Evolutionary conservation across 2,888 invertebrate genomes (phyloP).

Genomic region (Chymomyza caudatula): DNA sequence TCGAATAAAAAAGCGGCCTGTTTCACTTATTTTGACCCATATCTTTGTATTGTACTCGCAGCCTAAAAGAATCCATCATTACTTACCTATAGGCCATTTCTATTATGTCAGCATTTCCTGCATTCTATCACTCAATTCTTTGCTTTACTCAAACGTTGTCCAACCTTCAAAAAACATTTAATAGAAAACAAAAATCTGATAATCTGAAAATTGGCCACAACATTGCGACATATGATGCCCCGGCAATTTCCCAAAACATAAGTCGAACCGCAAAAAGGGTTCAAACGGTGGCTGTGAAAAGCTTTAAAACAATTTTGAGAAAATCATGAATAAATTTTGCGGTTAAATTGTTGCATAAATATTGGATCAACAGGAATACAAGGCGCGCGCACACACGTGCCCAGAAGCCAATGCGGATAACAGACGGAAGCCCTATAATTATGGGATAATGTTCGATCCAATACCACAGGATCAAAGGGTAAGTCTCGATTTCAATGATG

Average conservation of each 20-base stretch:
- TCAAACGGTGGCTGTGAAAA: slow-evolving; percentile 36
- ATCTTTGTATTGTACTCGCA: no score
- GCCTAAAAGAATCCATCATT: no score
- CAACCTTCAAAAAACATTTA: background rate
- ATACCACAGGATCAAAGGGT: slow-evolving; percentile 65
- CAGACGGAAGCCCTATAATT: slow-evolving; percentile 73
- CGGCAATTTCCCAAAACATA: slow-evolving; percentile 24
- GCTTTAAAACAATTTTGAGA: slow-evolving; percentile 57
- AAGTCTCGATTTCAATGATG: slow-evolving; percentile 56
- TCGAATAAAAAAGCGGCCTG: no score
- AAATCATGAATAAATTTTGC: slow-evolving; percentile 76
- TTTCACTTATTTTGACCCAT: no score
- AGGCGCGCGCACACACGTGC: slow-evolving; percentile 50
- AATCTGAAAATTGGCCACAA: slow-evolving; percentile 64
- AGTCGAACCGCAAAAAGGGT: slow-evolving; percentile 36
- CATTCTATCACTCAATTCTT: background rate
- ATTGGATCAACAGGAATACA: slow-evolving; percentile 45
- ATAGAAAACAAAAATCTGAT: slow-evolving; percentile 50
- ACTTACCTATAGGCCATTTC: no score
- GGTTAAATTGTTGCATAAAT: slow-evolving; percentile 75
- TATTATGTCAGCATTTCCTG: background rate
- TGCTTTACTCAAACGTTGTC: background rate
- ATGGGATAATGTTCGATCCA: slow-evolving; percentile 75
- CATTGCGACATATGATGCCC: slow-evolving; percentile 29
- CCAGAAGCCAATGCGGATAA: slow-evolving; percentile 38